phyloP scores from a whole-genome alignment of 2,113 vertebrate species.

The Pristiophorus japonicus region DNA sequence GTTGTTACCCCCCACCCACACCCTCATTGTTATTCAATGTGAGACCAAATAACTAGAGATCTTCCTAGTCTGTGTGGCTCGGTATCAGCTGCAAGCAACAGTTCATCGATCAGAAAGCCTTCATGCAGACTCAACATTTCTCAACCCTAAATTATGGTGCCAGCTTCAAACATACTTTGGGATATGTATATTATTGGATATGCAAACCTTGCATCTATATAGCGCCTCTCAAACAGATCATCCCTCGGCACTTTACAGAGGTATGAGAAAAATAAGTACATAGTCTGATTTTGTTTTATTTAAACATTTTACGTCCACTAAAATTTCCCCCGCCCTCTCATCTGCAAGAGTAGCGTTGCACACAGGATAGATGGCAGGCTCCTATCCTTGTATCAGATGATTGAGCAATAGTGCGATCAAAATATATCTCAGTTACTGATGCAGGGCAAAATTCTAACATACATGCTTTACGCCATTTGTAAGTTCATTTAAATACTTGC shows the following conservation, averaged over 20 bases:
- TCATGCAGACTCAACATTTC: background rate
- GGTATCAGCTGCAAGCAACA: background rate
- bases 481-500: background rate
- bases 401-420: background rate
- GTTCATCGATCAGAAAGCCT: background rate
- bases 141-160: background rate
- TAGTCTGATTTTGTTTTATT: background rate
- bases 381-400: background rate
- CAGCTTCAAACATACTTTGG: background rate
- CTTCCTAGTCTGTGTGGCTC: background rate
- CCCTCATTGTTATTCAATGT: background rate
- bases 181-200: background rate
- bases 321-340: background rate
- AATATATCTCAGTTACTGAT: background rate
- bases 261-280: background rate
- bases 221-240: background rate
- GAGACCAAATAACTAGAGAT: background rate
- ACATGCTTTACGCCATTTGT: background rate
- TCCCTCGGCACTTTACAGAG: background rate
- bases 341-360: background rate
- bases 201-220: background rate
- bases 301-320: background rate
- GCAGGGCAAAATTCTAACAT: background rate
- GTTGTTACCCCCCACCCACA: background rate
- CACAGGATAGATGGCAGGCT: background rate